Percentiles rank a stretch among this genome's conserved stretches.
Conservation (phyloP, 2,797 vertebrate genomes). For the Tympanoctomys barrerae region DNA sequence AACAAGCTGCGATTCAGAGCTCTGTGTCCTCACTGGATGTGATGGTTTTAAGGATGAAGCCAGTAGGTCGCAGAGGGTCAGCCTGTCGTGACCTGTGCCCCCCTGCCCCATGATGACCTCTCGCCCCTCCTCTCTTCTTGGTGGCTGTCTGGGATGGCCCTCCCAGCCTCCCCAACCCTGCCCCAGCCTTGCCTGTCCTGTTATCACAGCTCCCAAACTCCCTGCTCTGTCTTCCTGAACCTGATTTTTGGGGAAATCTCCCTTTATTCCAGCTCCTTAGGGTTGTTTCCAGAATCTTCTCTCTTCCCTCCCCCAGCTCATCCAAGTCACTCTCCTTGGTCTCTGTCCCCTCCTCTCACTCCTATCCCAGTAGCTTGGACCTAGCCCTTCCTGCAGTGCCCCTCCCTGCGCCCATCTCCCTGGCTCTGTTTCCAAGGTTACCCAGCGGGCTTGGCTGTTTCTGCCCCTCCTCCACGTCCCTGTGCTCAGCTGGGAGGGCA, state of each 20-base stretch:
- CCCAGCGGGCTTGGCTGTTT: slow-evolving; percentile 51
- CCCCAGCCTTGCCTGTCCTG: background rate
- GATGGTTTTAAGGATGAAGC: background rate
- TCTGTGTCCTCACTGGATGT: background rate
- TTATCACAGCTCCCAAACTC: background rate
- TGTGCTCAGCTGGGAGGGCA: slow-evolving; percentile 46
- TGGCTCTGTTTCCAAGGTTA: slow-evolving; percentile 86
- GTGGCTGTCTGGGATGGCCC: background rate
- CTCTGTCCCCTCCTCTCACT: background rate
- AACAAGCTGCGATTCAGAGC: background rate
- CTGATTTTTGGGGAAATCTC: background rate
- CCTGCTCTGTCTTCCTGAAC: background rate
- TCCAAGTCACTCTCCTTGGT: background rate
- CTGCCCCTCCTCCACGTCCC: background rate
- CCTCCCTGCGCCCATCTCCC: slow-evolving; percentile 39
- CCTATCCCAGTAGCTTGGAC: background rate
- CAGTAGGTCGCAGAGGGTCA: background rate
- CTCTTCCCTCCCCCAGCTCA: background rate
- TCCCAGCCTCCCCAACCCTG: background rate
- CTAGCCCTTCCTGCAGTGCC: rapidly evolving
- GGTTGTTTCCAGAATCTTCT: background rate
- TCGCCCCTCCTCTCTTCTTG: background rate
- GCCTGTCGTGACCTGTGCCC: background rate
- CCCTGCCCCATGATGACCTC: background rate
- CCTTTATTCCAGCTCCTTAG: background rate